Conservation (phyloP, 2,888 invertebrate species). For the Agonopterix arenella region DNA sequence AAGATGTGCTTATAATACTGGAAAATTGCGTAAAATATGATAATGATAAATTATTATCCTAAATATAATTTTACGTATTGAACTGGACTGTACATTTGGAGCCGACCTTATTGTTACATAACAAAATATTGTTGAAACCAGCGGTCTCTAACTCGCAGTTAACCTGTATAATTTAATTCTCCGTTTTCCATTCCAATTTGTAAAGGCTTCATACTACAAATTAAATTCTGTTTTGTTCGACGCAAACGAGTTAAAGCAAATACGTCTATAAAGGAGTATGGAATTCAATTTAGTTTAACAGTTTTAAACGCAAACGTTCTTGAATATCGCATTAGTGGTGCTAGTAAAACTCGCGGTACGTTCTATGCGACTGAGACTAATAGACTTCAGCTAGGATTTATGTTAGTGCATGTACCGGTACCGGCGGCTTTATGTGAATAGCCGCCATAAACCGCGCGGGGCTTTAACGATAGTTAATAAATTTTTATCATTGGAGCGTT, state of each 20-base stretch:
- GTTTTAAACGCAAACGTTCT: constrained; percentile 35
- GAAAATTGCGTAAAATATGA: no score
- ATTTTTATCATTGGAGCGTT: constrained; percentile 62
- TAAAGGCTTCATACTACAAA: constrained; percentile 14
- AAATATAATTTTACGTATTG: no score
- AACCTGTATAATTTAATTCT: no score
- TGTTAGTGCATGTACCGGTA: constrained; percentile 52
- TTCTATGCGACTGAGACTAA: constrained; percentile 76
- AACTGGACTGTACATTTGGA: no score
- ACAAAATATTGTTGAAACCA: no score
- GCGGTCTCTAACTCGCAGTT: no score
- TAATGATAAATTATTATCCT: no score
- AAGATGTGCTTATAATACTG: no score
- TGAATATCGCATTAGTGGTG: constrained; percentile 36
- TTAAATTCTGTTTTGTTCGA: constrained; percentile 20
- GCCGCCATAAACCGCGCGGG: constrained; percentile 53
- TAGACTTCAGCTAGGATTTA: constrained; percentile 58
- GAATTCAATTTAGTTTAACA: constrained; percentile 44
- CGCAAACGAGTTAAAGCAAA: constrained; percentile 20
- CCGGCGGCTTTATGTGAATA: constrained; percentile 53
- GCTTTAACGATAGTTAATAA: constrained; percentile 66
- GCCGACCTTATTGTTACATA: no score
- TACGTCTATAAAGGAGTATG: constrained; percentile 27
- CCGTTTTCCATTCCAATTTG: constrained; percentile 2
- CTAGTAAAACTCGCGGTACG: constrained; percentile 30